Evolutionary conservation across 1,140 invertebrate species (phyloP), one percentile per base, ranked within the genome.

Genomic region (Frieseomelitta varia): DNA sequence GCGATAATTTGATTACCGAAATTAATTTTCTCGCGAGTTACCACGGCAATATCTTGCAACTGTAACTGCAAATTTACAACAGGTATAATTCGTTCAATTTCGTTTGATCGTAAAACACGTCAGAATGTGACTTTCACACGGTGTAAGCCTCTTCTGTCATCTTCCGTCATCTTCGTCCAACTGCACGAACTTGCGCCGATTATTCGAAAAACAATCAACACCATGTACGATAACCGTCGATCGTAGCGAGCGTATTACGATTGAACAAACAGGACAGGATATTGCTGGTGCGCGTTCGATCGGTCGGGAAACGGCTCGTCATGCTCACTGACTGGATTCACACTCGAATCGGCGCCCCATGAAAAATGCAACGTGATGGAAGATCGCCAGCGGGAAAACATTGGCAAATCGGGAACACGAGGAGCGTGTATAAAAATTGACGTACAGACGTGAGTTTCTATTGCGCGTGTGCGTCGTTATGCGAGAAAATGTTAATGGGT

Each of bases 361-460:
- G 81, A 83, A 78, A 83, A 83, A 78, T 83, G 74, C 75, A 83
- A 53, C 34, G 21, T n/a, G 19, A 58, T 34, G 65, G 63, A 30
- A 39, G 73, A 58, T 77, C 73, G 53, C 34, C 61, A 30, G 19
- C 34, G 34, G 34, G 74, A 47, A 69, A 56, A 69, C 19, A 39
- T n/a, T n/a, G 58, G 71, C 4, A 30, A 56, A 74, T 79, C 69
- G 24, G 6, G 19, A 14, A 63, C 63, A 58, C 65, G 21, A 10
- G 21, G 21, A 12, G 19, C 27, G 74, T n/a, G 67, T 34, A 78
- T 61, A 78, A 58, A 78, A 78, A 58, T 83, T 39, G 65, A 78
- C 81, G 24, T 24, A 61, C 78, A 21, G 51, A n/a, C n/a, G 17
- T 10, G 74, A 15, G 63, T 76, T 24, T 82, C 34, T n/a, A 68